These are phyloP conservation scores for Catocala sponsa DNA, from an alignment of 2,888 invertebrate species.

Conservation along the genomic window DNA sequence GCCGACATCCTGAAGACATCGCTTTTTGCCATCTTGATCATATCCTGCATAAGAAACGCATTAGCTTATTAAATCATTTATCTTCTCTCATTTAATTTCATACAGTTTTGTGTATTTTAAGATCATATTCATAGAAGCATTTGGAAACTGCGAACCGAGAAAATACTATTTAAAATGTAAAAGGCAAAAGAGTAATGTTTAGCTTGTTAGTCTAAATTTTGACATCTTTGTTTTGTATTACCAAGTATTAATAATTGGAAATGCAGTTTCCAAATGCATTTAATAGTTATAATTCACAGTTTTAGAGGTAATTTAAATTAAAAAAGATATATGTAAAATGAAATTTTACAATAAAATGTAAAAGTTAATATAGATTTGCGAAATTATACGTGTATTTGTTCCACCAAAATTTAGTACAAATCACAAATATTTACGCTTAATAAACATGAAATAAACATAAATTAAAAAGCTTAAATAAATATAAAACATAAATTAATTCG, in stretches of 20 bases:
- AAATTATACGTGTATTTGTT: slow-evolving; percentile 23
- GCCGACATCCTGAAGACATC: slow-evolving; percentile 79
- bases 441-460: slow-evolving; percentile 15
- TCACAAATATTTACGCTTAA: slow-evolving; percentile 27
- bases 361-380: slow-evolving; percentile 25
- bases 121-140: slow-evolving; percentile 9
- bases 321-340: slow-evolving; percentile 43
- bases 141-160: not conserved
- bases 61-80: slow-evolving; percentile 51
- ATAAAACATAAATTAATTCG: slow-evolving; percentile 27
- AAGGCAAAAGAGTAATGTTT: too few species aligned
- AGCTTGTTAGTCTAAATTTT: too few species aligned
- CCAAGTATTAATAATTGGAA: not conserved
- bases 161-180: too few species aligned
- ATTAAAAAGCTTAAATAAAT: slow-evolving; percentile 23
- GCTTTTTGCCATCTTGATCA: slow-evolving; percentile 68
- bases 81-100: slow-evolving; percentile 9
- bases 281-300: slow-evolving; percentile 31
- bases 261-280: slow-evolving; percentile 15
- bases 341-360: slow-evolving; percentile 41
- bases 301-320: slow-evolving; percentile 23
- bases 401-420: slow-evolving; percentile 44
- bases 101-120: slow-evolving; percentile 21
- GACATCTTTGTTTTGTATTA: too few species aligned
- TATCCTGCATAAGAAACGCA: slow-evolving; percentile 71